A percentile compares a stretch with the other conserved stretches of the same genome.
phyloP scores from a whole-genome alignment of 2,113 vertebrate species.

The Acanthisitta chloris region DNA sequence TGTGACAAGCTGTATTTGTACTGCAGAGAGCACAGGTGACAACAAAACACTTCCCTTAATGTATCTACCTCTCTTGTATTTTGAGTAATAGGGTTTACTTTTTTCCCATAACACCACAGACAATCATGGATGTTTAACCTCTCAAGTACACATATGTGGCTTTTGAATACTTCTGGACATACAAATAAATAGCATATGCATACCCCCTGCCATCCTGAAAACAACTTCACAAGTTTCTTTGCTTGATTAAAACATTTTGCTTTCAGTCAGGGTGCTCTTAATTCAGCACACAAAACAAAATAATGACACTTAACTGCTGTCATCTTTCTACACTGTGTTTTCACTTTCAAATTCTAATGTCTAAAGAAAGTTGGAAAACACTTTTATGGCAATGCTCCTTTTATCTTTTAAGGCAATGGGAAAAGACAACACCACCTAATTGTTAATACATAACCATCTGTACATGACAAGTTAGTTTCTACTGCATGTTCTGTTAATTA shows the following conservation, averaged over 20 bases:
- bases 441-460: background rate
- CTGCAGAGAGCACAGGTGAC: background rate
- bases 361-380: background rate
- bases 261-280: background rate
- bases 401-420: background rate
- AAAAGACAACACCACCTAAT: background rate
- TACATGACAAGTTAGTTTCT: background rate
- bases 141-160: accelerated
- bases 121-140: background rate
- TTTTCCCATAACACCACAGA: background rate
- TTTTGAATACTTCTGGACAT: background rate
- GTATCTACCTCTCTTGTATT: background rate
- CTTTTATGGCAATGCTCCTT: background rate
- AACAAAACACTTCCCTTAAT: constrained; percentile 16
- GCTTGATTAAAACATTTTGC: background rate
- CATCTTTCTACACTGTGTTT: background rate
- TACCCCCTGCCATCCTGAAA: background rate
- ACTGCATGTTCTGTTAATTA: background rate
- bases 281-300: background rate
- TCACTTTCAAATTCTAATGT: background rate
- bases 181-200: background rate
- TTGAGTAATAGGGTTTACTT: constrained; percentile 6
- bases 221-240: background rate
- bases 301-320: background rate
- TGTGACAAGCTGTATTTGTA: background rate